phyloP scores from a whole-genome alignment of 1,140 invertebrate species.

The Drosophila jambulina region DNA sequence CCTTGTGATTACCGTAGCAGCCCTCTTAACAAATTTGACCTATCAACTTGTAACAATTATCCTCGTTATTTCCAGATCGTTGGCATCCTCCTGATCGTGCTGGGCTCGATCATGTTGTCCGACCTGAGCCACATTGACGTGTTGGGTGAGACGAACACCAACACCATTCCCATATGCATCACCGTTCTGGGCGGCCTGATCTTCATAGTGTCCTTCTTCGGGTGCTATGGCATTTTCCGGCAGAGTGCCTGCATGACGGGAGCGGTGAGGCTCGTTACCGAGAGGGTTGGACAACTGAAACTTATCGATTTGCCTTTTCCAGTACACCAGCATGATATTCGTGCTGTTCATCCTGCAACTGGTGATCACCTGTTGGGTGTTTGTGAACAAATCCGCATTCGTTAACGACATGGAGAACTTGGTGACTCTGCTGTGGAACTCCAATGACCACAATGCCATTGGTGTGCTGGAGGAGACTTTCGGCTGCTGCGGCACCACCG shows the following conservation, averaged over 20 bases:
- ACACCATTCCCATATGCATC: conserved; percentile 87
- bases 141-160: conserved; percentile 85
- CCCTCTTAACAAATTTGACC: not conserved
- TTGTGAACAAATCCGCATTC: conserved; percentile 86
- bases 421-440: conserved; percentile 77
- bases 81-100: conserved; percentile 87
- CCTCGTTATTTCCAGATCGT: conserved; percentile 85
- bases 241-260: conserved; percentile 93
- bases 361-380: conserved; percentile 87
- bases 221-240: conserved; percentile 92
- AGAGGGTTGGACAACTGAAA: not conserved
- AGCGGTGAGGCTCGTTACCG: conserved; percentile 86
- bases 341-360: conserved; percentile 89
- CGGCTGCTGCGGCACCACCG: conserved; percentile 88
- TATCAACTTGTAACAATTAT: not conserved
- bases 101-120: conserved; percentile 87
- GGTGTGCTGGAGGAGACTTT: conserved; percentile 77
- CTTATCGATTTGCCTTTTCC: conserved; percentile 3
- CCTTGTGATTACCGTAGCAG: no score
- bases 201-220: conserved; percentile 92
- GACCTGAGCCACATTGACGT: conserved; percentile 85
- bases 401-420: conserved; percentile 81
- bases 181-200: conserved; percentile 90
- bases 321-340: conserved; percentile 89
- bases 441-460: conserved; percentile 47